Conservation (phyloP, 2,888 invertebrate genomes). For the Cryptophagus acutangulus region DNA sequence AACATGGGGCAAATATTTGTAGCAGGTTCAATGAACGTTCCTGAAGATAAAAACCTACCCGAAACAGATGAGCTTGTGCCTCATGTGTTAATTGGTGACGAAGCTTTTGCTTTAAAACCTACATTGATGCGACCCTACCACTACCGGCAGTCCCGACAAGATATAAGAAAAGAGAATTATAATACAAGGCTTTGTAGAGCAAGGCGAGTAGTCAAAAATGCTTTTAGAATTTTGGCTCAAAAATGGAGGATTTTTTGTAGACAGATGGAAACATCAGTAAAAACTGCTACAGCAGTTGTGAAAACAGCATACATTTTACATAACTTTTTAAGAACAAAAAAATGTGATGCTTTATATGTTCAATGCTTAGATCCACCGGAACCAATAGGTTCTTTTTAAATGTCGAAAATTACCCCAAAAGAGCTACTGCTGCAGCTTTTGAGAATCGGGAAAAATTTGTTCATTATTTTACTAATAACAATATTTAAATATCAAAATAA, state of each 20-base stretch:
- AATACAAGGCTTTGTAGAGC: slow-evolving; percentile 18
- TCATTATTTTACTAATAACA: no score
- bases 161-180: slow-evolving; percentile 18
- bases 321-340: no score
- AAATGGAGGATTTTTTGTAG: slow-evolving; percentile 9
- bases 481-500: no score
- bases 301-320: slow-evolving; percentile 2
- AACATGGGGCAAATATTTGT: slow-evolving; percentile 24
- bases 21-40: slow-evolving; percentile 21
- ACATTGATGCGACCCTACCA: slow-evolving; percentile 27
- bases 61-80: slow-evolving; percentile 19
- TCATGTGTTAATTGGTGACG: slow-evolving; percentile 27
- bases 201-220: slow-evolving; percentile 19
- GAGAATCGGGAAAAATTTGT: no score
- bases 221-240: slow-evolving; percentile 13
- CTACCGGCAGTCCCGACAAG: slow-evolving; percentile 15
- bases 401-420: no score
- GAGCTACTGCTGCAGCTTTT: no score
- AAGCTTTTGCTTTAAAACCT: slow-evolving; percentile 27
- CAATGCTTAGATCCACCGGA: no score
- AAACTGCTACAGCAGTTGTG: background rate
- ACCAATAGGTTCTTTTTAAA: no score
- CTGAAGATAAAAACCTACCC: slow-evolving; percentile 23
- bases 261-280: background rate
- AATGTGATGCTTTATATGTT: no score